Evolutionary conservation across 1,140 invertebrate species (phyloP).

Genomic region (Belonocnema kinseyi): DNA sequence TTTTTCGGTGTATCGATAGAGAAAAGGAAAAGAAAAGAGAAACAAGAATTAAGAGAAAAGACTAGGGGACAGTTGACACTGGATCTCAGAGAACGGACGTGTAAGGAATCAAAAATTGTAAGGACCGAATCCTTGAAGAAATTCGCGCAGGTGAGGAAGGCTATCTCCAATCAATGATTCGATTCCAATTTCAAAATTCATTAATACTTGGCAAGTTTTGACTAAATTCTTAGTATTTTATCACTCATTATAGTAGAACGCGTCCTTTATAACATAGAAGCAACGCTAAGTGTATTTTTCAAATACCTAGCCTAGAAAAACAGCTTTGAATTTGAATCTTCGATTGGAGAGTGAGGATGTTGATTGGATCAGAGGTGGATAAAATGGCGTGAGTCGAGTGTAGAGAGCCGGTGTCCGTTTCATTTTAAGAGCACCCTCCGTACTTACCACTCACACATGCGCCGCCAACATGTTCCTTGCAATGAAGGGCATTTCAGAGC

Average conservation of each 20-base stretch:
- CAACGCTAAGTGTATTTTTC: too few relatives aligned
- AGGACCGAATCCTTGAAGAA: slow-evolving; percentile 6
- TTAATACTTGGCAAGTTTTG: too few relatives aligned
- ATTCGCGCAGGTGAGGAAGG: slow-evolving; percentile 12
- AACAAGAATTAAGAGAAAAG: slow-evolving; percentile 17
- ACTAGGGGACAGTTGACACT: slow-evolving; percentile 34
- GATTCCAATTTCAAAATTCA: background rate
- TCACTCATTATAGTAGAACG: too few relatives aligned
- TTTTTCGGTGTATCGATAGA: slow-evolving; percentile 41
- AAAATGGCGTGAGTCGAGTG: slow-evolving; percentile 65
- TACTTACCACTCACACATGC: slow-evolving; percentile 75
- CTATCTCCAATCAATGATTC: background rate
- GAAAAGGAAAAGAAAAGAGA: slow-evolving; percentile 22
- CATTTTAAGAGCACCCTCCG: slow-evolving; percentile 61
- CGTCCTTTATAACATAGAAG: too few relatives aligned
- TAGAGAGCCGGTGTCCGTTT: slow-evolving; percentile 57
- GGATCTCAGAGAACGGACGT: slow-evolving; percentile 23
- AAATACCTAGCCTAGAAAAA: too few relatives aligned
- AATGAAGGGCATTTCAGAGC: slow-evolving; percentile 60
- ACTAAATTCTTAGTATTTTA: too few relatives aligned
- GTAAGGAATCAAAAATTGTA: slow-evolving; percentile 33
- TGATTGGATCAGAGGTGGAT: slow-evolving; percentile 34
- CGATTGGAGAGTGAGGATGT: background rate
- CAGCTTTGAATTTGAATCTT: too few relatives aligned
- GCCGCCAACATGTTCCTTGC: slow-evolving; percentile 70